Evolutionary conservation across 2,113 vertebrate genomes (phyloP).

Genomic region (Carlito syrichta): DNA sequence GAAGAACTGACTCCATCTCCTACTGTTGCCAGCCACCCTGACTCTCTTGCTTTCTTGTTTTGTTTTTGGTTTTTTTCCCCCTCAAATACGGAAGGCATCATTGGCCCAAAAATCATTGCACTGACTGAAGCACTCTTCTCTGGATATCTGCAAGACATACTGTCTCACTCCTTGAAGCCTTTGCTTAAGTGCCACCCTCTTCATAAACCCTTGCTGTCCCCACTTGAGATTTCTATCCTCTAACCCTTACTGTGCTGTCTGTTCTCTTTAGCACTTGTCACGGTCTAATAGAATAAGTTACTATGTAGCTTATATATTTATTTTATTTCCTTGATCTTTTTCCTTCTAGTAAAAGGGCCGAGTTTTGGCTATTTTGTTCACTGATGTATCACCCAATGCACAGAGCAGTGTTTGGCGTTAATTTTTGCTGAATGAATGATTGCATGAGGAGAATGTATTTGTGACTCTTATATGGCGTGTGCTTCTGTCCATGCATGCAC

Average conservation of each 20-base stretch:
- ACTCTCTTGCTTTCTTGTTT: background rate
- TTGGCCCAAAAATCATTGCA: background rate
- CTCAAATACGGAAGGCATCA: background rate
- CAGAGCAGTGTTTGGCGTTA: background rate
- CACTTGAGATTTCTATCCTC: background rate
- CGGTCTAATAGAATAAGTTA: background rate
- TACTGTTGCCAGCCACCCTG: background rate
- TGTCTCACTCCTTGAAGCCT: background rate
- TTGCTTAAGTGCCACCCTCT: background rate
- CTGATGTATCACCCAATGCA: background rate
- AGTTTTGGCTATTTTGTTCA: background rate
- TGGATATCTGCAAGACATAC: background rate
- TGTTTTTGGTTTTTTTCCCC: too few species aligned
- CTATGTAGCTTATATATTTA: background rate
- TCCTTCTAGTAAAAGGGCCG: background rate
- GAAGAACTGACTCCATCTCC: background rate
- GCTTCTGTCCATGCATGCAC: too few species aligned
- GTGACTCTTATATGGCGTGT: background rate
- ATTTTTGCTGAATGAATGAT: background rate
- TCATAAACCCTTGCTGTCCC: background rate
- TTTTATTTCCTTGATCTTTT: conserved; percentile 13
- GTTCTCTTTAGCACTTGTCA: background rate
- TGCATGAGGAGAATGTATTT: background rate
- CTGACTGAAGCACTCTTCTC: background rate
- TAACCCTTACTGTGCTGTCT: background rate